A percentile compares a stretch with the other conserved stretches of the same genome.
phyloP scores from a whole-genome alignment of 1,140 invertebrate species.

The Drosophila tristis region DNA sequence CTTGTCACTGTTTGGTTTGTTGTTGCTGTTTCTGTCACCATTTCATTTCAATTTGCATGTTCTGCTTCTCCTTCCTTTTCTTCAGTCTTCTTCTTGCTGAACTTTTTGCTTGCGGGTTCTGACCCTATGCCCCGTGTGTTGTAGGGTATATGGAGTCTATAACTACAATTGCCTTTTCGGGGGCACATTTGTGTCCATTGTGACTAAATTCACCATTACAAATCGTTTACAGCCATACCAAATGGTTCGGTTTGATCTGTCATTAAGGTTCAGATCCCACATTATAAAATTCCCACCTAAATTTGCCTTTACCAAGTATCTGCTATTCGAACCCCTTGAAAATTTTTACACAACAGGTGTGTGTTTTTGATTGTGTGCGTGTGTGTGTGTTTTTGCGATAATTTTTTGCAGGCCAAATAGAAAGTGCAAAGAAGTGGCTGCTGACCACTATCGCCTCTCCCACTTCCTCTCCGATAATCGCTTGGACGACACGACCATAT shows the following conservation, averaged over 20 bases:
- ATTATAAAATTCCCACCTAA: background rate
- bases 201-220: too few relatives aligned
- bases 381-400: conserved; percentile 19
- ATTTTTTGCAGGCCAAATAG: conserved; percentile 42
- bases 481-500: background rate
- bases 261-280: too few relatives aligned
- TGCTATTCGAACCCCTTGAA: conserved; percentile 21
- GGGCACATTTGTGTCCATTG: too few relatives aligned
- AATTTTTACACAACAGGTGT: conserved; percentile 45
- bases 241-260: too few relatives aligned
- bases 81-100: background rate
- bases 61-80: conserved; percentile 2
- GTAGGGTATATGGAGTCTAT: background rate
- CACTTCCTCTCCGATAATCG: conserved; percentile 37
- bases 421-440: conserved; percentile 45
- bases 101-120: background rate
- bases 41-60: conserved; percentile 37
- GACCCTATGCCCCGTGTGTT: background rate
- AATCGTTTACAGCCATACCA: too few relatives aligned
- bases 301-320: conserved; percentile 7
- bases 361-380: conserved; percentile 7
- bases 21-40: background rate
- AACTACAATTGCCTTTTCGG: too few relatives aligned
- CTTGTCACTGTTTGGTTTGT: conserved; percentile 5
- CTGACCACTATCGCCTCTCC: conserved; percentile 10